Base-by-base conservation (phyloP, 2,113 vertebrate genomes). In the Pavo muticus region DNA sequence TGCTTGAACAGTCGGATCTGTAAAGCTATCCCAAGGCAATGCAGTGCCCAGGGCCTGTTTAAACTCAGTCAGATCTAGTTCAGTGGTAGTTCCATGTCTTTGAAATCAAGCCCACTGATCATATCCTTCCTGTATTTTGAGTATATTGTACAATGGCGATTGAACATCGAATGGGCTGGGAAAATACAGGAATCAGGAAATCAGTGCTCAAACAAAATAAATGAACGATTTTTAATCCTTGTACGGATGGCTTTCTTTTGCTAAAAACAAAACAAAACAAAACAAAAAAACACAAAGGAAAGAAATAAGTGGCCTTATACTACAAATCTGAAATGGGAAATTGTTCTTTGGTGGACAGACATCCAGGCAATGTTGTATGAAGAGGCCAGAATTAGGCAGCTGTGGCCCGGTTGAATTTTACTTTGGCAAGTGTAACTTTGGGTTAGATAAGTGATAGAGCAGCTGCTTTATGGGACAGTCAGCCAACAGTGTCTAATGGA, bases 51-150 rank as follows among this genome's bases (percentile, higher is more conserved):
- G 2, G 52, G 71, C 83, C 81, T 60, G 45, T 65, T 88, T 71
- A 60, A 71, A 73, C 52, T 85, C 11, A 2, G 56, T 90, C 79
- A 95, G 79, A 71, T 88, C 44, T 74, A 87, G 61, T 87, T 93
- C 74, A 87, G 57, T 74, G 56, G 93, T 71, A 84, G 79, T 88
- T 97, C 83, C 7, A 2, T n/a, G 48, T 75, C 85, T 94, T 93
- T 95, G 91, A 91, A 95, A 94, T 95, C n/a, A 60, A 90, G 27
- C 50, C 32, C 45, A 39, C 71, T 87, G 84, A 76, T 94, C 93
- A 93, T 91, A 94, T 97, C 95, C 94, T 97, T 96, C 95, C 96
- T 94, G 83, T 90, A 91, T 91, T 94, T 89, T 94, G 29, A 85
- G 67, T 64, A 64, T 64, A 78, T 81, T 95, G 72, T 96, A 75